Evolutionary conservation across 1,140 invertebrate species (phyloP), one percentile per base, ranked within the genome.

Genomic region (Megalonaias nervosa): DNA sequence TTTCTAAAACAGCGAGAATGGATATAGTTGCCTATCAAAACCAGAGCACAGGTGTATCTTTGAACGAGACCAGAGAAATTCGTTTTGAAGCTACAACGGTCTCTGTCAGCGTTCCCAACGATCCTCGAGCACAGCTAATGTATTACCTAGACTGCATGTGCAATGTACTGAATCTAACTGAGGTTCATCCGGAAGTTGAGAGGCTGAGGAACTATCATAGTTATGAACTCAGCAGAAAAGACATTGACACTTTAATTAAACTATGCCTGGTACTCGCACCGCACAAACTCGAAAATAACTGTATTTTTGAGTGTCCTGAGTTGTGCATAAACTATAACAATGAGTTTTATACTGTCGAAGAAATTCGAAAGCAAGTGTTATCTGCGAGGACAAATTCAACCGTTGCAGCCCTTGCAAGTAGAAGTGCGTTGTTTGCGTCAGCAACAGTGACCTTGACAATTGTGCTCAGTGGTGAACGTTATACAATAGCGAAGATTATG

Each of bases 71-170:
- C 31, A 31, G 31, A 31, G 31, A 31, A 2, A 31, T 31, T 31
- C 31, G 31, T 21, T 67, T 67, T 11, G 62, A 23, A 55, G 67
- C 59, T 2, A 81, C 74, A 0, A 72, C 77, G 0, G 55, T 16
- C 6, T 58, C 58, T 11, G 71, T 59, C 11, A 79, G 58, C n/a
- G 31, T 83, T 16, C 82, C 82, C 2, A 75, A 75, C 23, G 55
- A 81, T 58, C 59, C 72, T 6, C 75, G 66, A 26, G 79, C 79
- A 1, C 67, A 26, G 19, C 69, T 83, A n/a, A 83, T 83, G 79
- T 83, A 83, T 62, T 83, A 83, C 38, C 61, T 83, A 61, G n/a
- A 76, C 48, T 79, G 76, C 60, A 75, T 83, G 48, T 75, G 73
- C 17, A 48, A 12, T 21, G 60, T 73, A 6, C 23, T 82, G n/a